phyloP scores from a whole-genome alignment of 2,797 vertebrate species.

The Muraenolepis orangiensis region DNA sequence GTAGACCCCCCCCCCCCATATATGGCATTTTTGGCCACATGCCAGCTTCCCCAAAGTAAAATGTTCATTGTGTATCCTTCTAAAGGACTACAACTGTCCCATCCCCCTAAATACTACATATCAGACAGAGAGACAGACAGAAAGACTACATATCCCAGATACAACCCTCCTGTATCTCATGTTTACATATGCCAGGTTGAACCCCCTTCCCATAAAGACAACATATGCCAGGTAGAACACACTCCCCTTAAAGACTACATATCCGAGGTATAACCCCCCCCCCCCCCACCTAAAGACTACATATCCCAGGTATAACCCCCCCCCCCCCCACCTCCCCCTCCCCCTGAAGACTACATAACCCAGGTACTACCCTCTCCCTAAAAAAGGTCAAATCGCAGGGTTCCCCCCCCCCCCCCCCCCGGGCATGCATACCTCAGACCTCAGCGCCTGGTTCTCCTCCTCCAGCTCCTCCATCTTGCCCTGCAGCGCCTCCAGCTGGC shows the following conservation, averaged over 20 bases:
- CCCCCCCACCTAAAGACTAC: neutral
- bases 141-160: too few species aligned
- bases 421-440: constrained; percentile 78
- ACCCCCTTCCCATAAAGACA: neutral
- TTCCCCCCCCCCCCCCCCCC: neutral
- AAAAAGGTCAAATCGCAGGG: neutral
- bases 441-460: constrained; percentile 88
- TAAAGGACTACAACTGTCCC: too few species aligned
- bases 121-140: too few species aligned
- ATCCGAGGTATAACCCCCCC: too few species aligned
- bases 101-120: too few species aligned
- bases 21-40: neutral
- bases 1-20: neutral
- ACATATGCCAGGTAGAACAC: neutral
- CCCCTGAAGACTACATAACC: too few species aligned
- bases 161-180: too few species aligned
- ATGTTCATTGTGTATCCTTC: too few species aligned
- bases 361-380: neutral
- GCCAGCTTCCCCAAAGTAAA: too few species aligned
- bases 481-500: constrained; percentile 88
- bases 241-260: too few species aligned
- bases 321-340: too few species aligned
- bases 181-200: too few species aligned
- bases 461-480: constrained; percentile 90
- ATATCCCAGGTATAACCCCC: neutral